Evolutionary conservation across 1,140 invertebrate species (phyloP).

Genomic region (Sitodiplosis mosellana): DNA sequence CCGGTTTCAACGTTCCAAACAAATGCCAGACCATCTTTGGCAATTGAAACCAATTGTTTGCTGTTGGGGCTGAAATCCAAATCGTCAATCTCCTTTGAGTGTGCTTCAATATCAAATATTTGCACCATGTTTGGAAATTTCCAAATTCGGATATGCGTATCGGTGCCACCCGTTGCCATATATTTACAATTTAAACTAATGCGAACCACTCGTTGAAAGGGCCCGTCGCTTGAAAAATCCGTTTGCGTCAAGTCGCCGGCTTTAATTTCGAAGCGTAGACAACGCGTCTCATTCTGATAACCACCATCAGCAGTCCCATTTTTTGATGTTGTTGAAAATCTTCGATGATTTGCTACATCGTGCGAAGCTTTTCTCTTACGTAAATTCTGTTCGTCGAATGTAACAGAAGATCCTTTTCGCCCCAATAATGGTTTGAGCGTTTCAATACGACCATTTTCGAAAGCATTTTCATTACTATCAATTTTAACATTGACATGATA

Average conservation of each 20-base stretch:
- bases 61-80: slow-evolving; percentile 70
- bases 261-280: slow-evolving; percentile 47
- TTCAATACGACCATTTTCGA: not conserved
- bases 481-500: slow-evolving; percentile 61
- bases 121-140: slow-evolving; percentile 61
- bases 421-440: not conserved
- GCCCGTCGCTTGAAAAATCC: slow-evolving; percentile 45
- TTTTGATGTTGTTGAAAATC: not conserved
- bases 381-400: too few species aligned
- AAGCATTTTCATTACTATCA: slow-evolving; percentile 9
- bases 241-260: slow-evolving; percentile 61
- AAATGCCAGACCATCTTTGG: slow-evolving; percentile 65
- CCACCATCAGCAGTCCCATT: not conserved
- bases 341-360: not conserved
- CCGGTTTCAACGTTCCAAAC: slow-evolving; percentile 57
- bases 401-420: too few species aligned
- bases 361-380: too few species aligned
- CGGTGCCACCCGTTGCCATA: slow-evolving; percentile 79
- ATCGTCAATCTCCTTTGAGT: slow-evolving; percentile 76
- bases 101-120: slow-evolving; percentile 46
- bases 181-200: slow-evolving; percentile 55
- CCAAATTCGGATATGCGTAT: slow-evolving; percentile 78
- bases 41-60: slow-evolving; percentile 59
- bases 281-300: not conserved
- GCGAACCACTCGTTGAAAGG: slow-evolving; percentile 70